A percentile compares a stretch with the other conserved stretches of the same genome.
These are phyloP conservation scores for Ardeotis arabs DNA, from an alignment of 2,113 vertebrate species.

Conservation along the genomic window DNA sequence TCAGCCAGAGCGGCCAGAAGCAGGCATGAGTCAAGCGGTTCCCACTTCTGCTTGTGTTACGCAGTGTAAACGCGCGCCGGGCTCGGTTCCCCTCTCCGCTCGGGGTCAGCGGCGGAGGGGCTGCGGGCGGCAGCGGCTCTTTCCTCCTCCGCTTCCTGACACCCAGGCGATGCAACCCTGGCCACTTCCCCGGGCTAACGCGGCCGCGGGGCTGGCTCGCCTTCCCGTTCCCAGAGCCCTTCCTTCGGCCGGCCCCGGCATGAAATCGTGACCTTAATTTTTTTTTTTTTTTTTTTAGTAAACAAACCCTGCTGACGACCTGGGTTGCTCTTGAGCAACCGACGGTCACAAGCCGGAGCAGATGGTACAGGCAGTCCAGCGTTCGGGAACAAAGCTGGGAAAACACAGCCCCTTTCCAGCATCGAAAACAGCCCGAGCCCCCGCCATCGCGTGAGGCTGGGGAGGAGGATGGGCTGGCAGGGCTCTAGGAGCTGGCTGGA, in stretches of 20 bases:
- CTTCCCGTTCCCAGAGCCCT: background rate
- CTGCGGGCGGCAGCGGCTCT: background rate
- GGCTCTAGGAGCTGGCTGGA: background rate
- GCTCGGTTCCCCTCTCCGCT: background rate
- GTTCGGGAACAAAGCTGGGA: background rate
- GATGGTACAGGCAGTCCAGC: background rate
- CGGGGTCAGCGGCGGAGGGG: background rate
- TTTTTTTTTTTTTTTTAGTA: background rate
- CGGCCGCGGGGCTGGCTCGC: background rate
- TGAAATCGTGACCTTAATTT: background rate
- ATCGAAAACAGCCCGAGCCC: background rate
- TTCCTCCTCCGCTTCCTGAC: constrained; percentile 44
- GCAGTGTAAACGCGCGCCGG: background rate
- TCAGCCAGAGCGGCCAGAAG: background rate
- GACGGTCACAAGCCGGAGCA: background rate
- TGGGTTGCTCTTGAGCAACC: constrained; percentile 50
- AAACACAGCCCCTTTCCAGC: background rate
- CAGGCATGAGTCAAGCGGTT: constrained; percentile 54
- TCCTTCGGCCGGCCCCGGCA: background rate
- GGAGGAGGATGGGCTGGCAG: background rate
- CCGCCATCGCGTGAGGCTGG: background rate
- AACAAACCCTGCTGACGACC: constrained; percentile 41
- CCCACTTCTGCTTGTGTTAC: constrained; percentile 48
- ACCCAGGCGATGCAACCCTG: background rate
- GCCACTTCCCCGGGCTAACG: background rate